Conservation (phyloP, 2,888 invertebrate genomes). For the Amblyteles armatorius region DNA sequence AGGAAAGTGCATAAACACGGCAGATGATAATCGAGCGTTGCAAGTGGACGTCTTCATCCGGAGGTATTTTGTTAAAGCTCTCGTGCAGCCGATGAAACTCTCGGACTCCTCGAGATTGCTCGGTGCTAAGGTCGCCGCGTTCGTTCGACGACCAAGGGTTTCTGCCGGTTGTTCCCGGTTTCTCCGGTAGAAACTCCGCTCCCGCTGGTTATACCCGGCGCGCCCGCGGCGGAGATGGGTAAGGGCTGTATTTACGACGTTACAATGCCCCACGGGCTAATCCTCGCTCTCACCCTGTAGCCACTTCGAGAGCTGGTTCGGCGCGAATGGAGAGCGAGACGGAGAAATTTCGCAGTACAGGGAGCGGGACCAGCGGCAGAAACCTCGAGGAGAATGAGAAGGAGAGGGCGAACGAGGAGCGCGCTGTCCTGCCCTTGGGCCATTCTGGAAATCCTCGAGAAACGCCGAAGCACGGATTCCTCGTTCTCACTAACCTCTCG, state of each 20-base stretch:
- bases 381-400: slow-evolving; percentile 43
- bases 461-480: slow-evolving; percentile 65
- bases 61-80: slow-evolving; percentile 1
- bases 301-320: slow-evolving; percentile 60
- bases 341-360: slow-evolving; percentile 30
- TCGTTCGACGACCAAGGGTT: slow-evolving; percentile 5
- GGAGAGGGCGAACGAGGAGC: slow-evolving; percentile 40
- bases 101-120: not conserved
- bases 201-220: slow-evolving; percentile 65
- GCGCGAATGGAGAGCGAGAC: slow-evolving; percentile 37
- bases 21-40: not conserved
- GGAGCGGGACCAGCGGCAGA: slow-evolving; percentile 28
- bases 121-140: not conserved
- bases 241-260: slow-evolving; percentile 83
- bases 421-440: slow-evolving; percentile 69
- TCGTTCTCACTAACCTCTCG: slow-evolving; percentile 56
- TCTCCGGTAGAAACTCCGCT: slow-evolving; percentile 51
- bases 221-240: slow-evolving; percentile 69
- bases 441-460: slow-evolving; percentile 67
- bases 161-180: slow-evolving; percentile 30
- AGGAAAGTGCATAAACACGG: not conserved
- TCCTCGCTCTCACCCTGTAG: slow-evolving; percentile 77
- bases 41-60: not conserved
- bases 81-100: slow-evolving; percentile 22
- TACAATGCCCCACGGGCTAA: slow-evolving; percentile 84